These are phyloP conservation scores for Ciconia maguari DNA, from an alignment of 2,113 vertebrate species.

Conservation along the genomic window DNA sequence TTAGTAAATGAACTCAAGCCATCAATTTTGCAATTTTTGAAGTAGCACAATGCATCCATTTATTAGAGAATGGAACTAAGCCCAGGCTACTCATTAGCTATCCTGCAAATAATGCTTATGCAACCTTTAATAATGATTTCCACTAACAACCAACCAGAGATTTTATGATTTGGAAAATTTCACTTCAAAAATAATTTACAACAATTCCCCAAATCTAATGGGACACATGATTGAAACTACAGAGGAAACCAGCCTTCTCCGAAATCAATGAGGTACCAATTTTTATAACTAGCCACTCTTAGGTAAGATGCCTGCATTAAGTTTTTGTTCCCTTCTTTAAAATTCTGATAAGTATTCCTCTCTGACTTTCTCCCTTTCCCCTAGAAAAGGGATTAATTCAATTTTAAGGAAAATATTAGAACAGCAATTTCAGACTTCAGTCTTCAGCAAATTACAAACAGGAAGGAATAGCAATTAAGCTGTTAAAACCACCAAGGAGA, in stretches of 20 bases:
- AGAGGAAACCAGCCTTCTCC: neutral
- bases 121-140: constrained; percentile 29
- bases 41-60: constrained; percentile 24
- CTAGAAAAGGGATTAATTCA: neutral
- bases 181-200: constrained; percentile 31
- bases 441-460: neutral
- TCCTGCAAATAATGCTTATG: constrained; percentile 40
- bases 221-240: neutral
- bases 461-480: neutral
- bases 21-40: constrained; percentile 34
- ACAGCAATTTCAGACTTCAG: neutral
- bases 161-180: constrained; percentile 28
- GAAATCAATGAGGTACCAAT: neutral
- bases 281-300: neutral
- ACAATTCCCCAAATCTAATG: neutral
- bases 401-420: constrained; percentile 10
- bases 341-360: neutral
- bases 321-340: neutral
- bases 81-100: constrained; percentile 30
- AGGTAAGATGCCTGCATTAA: neutral
- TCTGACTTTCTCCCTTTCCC: neutral
- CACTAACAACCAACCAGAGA: neutral
- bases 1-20: constrained; percentile 32
- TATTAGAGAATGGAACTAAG: constrained; percentile 43
- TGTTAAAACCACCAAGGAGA: neutral